Evolutionary conservation across 2,888 invertebrate genomes (phyloP), one percentile per base, ranked within the genome.

Genomic region (Pharmacophagus antenor): DNA sequence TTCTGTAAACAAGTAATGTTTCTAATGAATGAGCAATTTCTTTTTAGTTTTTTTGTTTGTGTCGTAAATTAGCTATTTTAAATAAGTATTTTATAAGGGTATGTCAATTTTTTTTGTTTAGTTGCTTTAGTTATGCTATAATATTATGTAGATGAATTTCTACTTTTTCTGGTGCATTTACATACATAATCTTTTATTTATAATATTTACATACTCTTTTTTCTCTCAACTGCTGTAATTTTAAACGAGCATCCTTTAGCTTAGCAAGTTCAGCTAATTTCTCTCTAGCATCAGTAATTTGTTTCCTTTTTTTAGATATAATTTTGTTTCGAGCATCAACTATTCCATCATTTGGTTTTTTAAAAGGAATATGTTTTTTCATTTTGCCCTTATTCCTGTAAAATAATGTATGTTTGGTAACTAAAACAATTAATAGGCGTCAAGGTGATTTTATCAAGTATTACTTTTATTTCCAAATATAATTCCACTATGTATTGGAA

Each of bases 221-320:
- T 65, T 91, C 90, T 63, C 94, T 87, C 51, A 95, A 83, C 73
- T 94, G 93, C 58, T 94, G 92, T 53, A 96, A 79, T 77, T 95
- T 94, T 53, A 93, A 84, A 48, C 96, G 92, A 7, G 96, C 95
- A 88, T 96, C 96, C 63, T 93, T 94, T 57, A 93, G 92, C 73
- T 95, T 94, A 0, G 95, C 95, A 68, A 95, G 93, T 81, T 95
- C 94, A 3, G 94, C 93, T 55, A 97, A 85, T 71, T 95, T 95
- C 68, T 97, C 96, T 62, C 96, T 90, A 0, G 96, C 96, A 90
- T 97, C 96, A 0, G 92, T 92, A 23, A 96, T 93, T 72, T 94
- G 94, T 51, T 92, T 93, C 52, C 96, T 92, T 75, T 95, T 95
- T 72, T 95, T 96, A 51, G 94, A 93, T 66, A 96, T 94, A 44